A percentile compares a stretch with the other conserved stretches of the same genome.
Conservation (phyloP, 1,140 invertebrate genomes). For the Myzus persicae region DNA sequence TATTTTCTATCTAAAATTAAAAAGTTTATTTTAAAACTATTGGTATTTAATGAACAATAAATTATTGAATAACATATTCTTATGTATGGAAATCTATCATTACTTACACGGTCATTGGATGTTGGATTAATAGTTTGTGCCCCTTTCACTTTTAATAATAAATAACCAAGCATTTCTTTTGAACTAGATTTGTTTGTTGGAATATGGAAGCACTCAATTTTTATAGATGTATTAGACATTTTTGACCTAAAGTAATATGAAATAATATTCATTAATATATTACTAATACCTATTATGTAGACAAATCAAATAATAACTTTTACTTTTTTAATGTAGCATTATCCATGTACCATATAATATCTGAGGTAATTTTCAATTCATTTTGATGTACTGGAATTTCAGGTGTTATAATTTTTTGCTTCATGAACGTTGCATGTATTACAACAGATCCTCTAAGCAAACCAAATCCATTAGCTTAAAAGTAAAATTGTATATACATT, state of each 20-base stretch:
- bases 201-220: not conserved
- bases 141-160: slow-evolving; percentile 40
- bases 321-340: slow-evolving; percentile 36
- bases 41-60: not conserved
- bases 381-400: not conserved
- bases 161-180: slow-evolving; percentile 28
- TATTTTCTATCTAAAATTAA: slow-evolving; percentile 37
- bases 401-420: not conserved
- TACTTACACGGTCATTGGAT: slow-evolving; percentile 8
- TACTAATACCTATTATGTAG: not conserved
- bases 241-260: not conserved
- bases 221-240: slow-evolving; percentile 34
- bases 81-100: not conserved
- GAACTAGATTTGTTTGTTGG: not conserved
- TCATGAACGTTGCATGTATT: slow-evolving; percentile 17
- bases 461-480: slow-evolving; percentile 40
- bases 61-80: not conserved
- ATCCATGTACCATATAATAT: slow-evolving; percentile 15
- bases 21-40: not conserved
- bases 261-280: not conserved
- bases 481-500: not conserved
- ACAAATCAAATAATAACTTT: not conserved
- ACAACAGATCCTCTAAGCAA: slow-evolving; percentile 37
- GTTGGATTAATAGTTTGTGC: slow-evolving; percentile 34
- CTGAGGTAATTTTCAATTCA: not conserved